A percentile compares a stretch with the other conserved stretches of the same genome.
These are phyloP conservation scores for Tetropium fuscum DNA, from an alignment of 2,888 invertebrate species.

Conservation along the genomic window DNA sequence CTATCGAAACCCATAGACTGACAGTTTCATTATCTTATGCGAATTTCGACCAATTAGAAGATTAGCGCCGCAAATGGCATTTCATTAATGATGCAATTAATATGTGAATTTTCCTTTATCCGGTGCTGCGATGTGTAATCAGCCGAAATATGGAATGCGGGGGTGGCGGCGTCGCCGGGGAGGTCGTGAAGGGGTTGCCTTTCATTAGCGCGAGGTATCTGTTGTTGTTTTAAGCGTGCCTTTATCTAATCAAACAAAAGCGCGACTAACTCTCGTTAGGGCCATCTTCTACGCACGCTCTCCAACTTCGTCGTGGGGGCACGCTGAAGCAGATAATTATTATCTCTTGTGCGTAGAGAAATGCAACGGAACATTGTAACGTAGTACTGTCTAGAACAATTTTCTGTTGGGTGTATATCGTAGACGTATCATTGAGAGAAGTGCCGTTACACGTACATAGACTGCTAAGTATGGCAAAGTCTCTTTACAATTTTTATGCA, in stretches of 20 bases:
- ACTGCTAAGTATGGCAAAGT: too few relatives aligned
- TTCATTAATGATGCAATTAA: conserved; percentile 61
- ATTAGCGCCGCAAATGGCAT: conserved; percentile 57
- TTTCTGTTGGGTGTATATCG: too few relatives aligned
- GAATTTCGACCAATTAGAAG: conserved; percentile 56
- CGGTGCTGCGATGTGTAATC: conserved; percentile 57
- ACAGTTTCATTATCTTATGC: conserved; percentile 54
- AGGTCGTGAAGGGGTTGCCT: conserved; percentile 52
- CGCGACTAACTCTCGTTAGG: conserved; percentile 60
- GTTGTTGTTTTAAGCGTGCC: conserved; percentile 68
- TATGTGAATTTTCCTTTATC: conserved; percentile 60
- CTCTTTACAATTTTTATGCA: too few relatives aligned
- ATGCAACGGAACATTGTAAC: too few relatives aligned
- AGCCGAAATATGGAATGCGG: conserved; percentile 57
- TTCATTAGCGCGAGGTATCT: conserved; percentile 67
- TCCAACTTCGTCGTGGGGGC: too few relatives aligned
- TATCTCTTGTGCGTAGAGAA: too few relatives aligned
- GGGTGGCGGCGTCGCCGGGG: conserved; percentile 30
- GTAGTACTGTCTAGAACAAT: too few relatives aligned
- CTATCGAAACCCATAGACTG: conserved; percentile 35
- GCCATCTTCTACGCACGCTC: too few relatives aligned
- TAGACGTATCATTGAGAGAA: too few relatives aligned
- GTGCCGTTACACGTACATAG: too few relatives aligned
- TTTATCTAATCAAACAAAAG: conserved; percentile 68
- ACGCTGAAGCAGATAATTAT: too few relatives aligned